phyloP scores from a whole-genome alignment of 2,888 invertebrate species.

The Cataglyphis livida region DNA sequence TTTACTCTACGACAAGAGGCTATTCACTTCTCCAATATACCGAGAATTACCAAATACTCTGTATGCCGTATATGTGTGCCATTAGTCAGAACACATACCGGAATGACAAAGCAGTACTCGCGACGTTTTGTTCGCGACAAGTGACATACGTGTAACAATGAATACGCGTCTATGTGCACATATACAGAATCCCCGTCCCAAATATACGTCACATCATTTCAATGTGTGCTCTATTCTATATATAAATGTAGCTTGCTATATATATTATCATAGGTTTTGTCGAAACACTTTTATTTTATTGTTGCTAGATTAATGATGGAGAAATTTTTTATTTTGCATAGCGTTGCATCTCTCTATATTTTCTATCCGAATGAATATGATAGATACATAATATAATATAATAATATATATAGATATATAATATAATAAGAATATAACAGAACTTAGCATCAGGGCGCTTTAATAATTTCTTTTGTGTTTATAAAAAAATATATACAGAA shows the following conservation, averaged over 20 bases:
- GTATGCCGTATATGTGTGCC: neutral
- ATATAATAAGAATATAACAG: neutral
- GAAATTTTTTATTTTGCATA: neutral
- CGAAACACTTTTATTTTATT: neutral
- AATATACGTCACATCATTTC: neutral
- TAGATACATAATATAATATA: too few relatives aligned
- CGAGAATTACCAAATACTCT: neutral
- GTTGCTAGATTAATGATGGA: neutral
- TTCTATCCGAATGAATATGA: neutral
- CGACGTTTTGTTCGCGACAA: slow-evolving; percentile 16
- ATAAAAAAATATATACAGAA: neutral
- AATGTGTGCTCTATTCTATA: neutral
- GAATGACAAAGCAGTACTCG: slow-evolving; percentile 9
- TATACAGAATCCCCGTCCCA: neutral
- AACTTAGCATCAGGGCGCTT: neutral
- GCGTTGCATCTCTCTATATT: neutral
- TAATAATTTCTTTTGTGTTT: neutral
- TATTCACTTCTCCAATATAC: neutral
- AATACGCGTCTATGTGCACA: neutral
- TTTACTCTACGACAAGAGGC: neutral
- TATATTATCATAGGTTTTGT: neutral
- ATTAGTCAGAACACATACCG: slow-evolving; percentile 4
- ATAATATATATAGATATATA: too few relatives aligned
- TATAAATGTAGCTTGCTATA: neutral
- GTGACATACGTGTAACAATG: neutral